Conservation (phyloP, 2,888 invertebrate genomes). For the Pimpla rufipes region DNA sequence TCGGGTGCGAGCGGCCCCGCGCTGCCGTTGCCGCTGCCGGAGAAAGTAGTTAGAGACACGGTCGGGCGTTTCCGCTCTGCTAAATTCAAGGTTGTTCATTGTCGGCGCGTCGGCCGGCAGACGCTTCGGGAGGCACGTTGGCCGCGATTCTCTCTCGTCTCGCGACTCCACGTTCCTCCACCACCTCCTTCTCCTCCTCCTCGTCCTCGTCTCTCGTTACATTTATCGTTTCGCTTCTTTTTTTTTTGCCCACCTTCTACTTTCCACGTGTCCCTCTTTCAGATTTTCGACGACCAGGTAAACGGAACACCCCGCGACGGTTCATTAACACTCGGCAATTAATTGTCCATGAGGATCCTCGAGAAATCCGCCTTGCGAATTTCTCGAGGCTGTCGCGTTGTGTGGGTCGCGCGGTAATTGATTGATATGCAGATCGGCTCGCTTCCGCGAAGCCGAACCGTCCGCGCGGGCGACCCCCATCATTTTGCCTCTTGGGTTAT, state of each 20-base stretch:
- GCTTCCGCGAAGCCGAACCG: neutral
- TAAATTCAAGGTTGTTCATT: constrained; percentile 81
- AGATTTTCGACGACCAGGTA: constrained; percentile 21
- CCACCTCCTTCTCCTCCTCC: constrained; percentile 34
- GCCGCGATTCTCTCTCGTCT: constrained; percentile 63
- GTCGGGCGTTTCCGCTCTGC: constrained; percentile 83
- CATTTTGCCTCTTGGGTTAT: neutral
- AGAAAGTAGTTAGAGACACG: constrained; percentile 84
- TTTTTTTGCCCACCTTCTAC: neutral
- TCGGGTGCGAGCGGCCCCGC: constrained; percentile 23
- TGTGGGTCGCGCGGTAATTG: neutral
- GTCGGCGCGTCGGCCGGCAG: constrained; percentile 68
- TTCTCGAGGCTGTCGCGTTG: no score
- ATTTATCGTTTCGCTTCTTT: constrained; percentile 10
- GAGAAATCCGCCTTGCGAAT: neutral
- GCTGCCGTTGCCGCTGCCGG: constrained; percentile 72
- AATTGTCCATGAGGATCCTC: constrained; percentile 21
- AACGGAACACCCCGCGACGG: constrained; percentile 35
- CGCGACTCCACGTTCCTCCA: no score
- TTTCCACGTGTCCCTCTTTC: neutral
- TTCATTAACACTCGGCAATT: constrained; percentile 57
- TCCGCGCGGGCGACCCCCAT: neutral
- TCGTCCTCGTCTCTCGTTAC: constrained; percentile 39
- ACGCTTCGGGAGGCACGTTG: constrained; percentile 48
- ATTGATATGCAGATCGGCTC: constrained; percentile 6